Percentiles rank a stretch among this genome's conserved stretches.
Conservation (phyloP, 2,797 vertebrate genomes). For the Macropus fuliginosus region DNA sequence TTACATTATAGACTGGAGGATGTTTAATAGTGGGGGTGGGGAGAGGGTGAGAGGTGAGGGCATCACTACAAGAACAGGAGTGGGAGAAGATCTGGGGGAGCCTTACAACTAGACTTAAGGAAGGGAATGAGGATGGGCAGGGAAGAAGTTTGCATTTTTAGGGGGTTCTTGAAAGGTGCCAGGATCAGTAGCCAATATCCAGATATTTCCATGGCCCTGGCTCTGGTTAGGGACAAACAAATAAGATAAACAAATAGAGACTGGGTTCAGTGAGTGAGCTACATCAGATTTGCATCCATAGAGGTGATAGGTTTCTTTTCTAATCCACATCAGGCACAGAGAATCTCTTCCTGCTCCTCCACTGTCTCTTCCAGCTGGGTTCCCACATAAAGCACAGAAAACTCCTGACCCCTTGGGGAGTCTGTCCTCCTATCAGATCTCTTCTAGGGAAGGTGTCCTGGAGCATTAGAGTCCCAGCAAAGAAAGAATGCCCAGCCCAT, state of each 20-base stretch:
- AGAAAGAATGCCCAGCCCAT: slow-evolving; percentile 5
- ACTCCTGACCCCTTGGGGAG: neutral
- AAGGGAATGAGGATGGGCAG: neutral
- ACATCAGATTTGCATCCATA: slow-evolving; percentile 48
- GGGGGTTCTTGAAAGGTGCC: neutral
- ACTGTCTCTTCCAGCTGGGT: neutral
- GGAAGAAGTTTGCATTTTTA: neutral
- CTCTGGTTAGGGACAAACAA: slow-evolving; percentile 52
- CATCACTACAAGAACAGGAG: neutral
- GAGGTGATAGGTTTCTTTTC: slow-evolving; percentile 11
- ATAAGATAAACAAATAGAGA: slow-evolving; percentile 57
- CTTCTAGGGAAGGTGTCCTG: neutral
- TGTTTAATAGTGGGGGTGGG: neutral
- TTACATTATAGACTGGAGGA: neutral
- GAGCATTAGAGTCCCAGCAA: neutral
- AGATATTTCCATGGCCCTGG: slow-evolving; percentile 47
- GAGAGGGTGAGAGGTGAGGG: neutral
- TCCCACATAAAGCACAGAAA: slow-evolving; percentile 28
- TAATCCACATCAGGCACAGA: neutral
- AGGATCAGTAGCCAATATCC: neutral
- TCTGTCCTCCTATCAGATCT: neutral
- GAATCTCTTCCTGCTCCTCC: neutral
- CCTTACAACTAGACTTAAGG: neutral
- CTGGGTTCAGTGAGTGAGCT: slow-evolving; percentile 12
- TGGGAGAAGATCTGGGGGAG: neutral